Evolutionary conservation across 1,140 invertebrate species (phyloP).

Genomic region (Drosophila santomea): DNA sequence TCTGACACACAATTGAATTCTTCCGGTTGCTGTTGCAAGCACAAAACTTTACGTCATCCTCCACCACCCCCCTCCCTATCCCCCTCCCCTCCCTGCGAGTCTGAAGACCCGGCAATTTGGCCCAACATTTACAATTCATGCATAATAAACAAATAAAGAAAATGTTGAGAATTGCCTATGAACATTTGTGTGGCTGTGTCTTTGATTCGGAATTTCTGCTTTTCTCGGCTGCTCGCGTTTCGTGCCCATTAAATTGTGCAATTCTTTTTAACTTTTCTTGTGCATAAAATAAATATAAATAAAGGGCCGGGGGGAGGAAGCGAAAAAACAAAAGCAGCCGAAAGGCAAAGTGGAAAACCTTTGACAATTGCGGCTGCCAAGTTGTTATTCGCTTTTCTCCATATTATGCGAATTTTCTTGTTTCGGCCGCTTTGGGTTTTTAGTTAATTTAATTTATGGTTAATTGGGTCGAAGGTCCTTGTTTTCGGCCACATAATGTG

Average conservation of each 20-base stretch:
- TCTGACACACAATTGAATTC: conserved; percentile 80
- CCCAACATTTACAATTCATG: conserved; percentile 75
- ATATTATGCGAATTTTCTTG: conserved; percentile 21
- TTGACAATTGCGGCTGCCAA: conserved; percentile 58
- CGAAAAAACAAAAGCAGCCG: conserved; percentile 30
- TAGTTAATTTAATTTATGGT: conserved; percentile 77
- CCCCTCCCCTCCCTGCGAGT: background rate
- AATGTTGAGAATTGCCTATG: conserved; percentile 55
- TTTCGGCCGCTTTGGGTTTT: conserved; percentile 34
- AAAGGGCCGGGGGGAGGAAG: conserved; percentile 24
- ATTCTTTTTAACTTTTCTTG: conserved; percentile 59
- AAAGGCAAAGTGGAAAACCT: conserved; percentile 27
- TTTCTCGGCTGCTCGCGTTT: conserved; percentile 17
- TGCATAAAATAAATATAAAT: conserved; percentile 82
- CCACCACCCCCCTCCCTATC: too few species aligned
- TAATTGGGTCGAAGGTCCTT: conserved; percentile 61
- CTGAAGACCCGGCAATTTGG: conserved; percentile 19
- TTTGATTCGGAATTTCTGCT: conserved; percentile 23
- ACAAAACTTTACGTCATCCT: conserved; percentile 61
- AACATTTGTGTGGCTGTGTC: conserved; percentile 28
- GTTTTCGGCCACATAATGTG: conserved; percentile 59
- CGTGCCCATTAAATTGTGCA: conserved; percentile 61
- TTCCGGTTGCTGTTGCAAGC: conserved; percentile 69
- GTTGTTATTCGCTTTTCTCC: conserved; percentile 25
- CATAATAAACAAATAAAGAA: conserved; percentile 80